Conservation (phyloP, 2,113 vertebrate species). For the Rhea americana region DNA sequence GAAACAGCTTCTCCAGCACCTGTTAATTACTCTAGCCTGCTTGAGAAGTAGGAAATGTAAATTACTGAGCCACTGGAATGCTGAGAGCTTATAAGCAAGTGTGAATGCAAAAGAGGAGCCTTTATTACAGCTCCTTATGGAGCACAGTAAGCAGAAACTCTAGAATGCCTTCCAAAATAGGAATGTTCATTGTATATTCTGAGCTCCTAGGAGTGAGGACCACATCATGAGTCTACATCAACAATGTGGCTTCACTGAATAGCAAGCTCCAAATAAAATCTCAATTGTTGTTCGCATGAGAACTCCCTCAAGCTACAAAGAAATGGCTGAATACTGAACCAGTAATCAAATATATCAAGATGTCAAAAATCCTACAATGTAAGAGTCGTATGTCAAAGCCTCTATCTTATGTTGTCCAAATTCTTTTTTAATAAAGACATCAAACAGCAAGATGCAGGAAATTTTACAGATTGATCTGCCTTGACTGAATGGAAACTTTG, state of each 20-base stretch:
- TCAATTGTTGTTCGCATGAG: accelerated
- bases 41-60: background rate
- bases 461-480: background rate
- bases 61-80: background rate
- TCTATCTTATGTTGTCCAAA: background rate
- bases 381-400: background rate
- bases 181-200: background rate
- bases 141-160: background rate
- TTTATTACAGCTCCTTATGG: background rate
- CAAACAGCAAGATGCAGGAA: background rate
- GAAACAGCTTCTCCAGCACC: background rate
- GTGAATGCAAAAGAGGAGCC: background rate
- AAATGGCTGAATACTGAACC: background rate
- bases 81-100: background rate
- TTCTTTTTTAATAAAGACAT: slow-evolving; percentile 27
- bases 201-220: background rate
- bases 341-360: background rate
- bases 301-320: background rate
- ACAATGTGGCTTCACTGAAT: accelerated
- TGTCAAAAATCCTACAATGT: background rate
- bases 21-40: background rate
- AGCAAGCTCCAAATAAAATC: background rate
- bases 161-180: background rate
- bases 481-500: background rate
- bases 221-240: accelerated